Percentiles rank a stretch among this genome's conserved stretches.
Evolutionary conservation across 2,888 invertebrate genomes (phyloP).

Genomic region (Clanis bilineata): DNA sequence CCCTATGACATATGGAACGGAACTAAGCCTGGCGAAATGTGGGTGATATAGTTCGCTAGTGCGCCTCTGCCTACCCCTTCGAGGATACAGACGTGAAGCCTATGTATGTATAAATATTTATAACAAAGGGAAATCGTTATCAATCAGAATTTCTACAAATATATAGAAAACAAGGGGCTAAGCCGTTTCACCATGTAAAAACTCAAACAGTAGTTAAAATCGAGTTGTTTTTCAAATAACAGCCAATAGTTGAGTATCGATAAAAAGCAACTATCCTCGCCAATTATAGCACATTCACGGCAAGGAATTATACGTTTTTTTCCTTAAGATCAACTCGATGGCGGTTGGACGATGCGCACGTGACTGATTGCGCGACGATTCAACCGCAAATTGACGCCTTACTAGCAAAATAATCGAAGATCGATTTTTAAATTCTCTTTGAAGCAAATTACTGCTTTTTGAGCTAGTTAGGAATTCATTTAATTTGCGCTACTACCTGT

Average conservation of each 20-base stretch:
- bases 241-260: slow-evolving; percentile 20
- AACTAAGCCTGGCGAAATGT: too few relatives aligned
- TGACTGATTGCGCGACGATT: slow-evolving; percentile 54
- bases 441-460: slow-evolving; percentile 1
- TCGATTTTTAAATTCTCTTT: slow-evolving; percentile 7
- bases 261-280: slow-evolving; percentile 38
- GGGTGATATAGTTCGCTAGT: too few relatives aligned
- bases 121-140: not conserved
- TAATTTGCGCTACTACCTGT: not conserved
- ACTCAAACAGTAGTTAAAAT: slow-evolving; percentile 24
- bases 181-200: slow-evolving; percentile 17
- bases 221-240: slow-evolving; percentile 33
- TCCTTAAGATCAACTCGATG: slow-evolving; percentile 32
- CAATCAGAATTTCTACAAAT: not conserved
- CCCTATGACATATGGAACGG: too few relatives aligned
- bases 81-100: too few relatives aligned
- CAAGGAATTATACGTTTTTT: slow-evolving; percentile 38
- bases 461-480: slow-evolving; percentile 1
- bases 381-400: slow-evolving; percentile 51
- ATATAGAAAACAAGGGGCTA: slow-evolving; percentile 7
- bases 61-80: too few relatives aligned
- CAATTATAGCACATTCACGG: slow-evolving; percentile 30
- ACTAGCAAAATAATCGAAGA: slow-evolving; percentile 16
- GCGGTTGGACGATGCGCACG: slow-evolving; percentile 45
- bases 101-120: slow-evolving; percentile 4